phyloP scores from a whole-genome alignment of 2,888 invertebrate species.

The Diogma glabrata region DNA sequence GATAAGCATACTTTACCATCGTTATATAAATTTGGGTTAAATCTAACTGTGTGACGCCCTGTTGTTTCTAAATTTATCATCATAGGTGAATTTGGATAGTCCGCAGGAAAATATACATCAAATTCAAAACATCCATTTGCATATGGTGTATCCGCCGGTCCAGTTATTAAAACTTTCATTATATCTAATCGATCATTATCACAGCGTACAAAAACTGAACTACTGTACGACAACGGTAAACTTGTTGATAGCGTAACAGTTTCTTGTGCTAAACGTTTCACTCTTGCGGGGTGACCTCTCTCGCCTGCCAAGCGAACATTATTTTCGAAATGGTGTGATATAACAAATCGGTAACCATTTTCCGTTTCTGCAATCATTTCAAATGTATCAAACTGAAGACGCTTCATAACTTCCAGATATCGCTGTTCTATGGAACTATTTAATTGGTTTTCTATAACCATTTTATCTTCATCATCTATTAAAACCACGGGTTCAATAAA shows the following conservation, averaged over 20 bases:
- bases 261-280: conserved; percentile 89
- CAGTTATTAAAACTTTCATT: conserved; percentile 82
- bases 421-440: conserved; percentile 54
- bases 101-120: conserved; percentile 81
- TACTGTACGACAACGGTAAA: conserved; percentile 83
- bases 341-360: conserved; percentile 67
- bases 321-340: conserved; percentile 83
- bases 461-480: conserved; percentile 19
- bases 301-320: conserved; percentile 78
- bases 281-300: conserved; percentile 72
- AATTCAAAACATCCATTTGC: conserved; percentile 86
- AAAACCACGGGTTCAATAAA: conserved; percentile 26
- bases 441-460: conserved; percentile 39
- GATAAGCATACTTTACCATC: conserved; percentile 93
- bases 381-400: conserved; percentile 81
- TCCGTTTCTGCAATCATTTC: conserved; percentile 81
- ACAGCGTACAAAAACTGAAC: conserved; percentile 89
- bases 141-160: conserved; percentile 84
- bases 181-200: conserved; percentile 89
- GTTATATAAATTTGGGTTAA: conserved; percentile 89
- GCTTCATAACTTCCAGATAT: conserved; percentile 79
- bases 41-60: conserved; percentile 76
- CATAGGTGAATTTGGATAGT: conserved; percentile 76
- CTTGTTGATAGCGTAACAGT: conserved; percentile 87
- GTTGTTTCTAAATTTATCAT: conserved; percentile 84